Evolutionary conservation across 2,797 vertebrate species (phyloP), one percentile per base, ranked within the genome.

Genomic region (Spizella passerina): DNA sequence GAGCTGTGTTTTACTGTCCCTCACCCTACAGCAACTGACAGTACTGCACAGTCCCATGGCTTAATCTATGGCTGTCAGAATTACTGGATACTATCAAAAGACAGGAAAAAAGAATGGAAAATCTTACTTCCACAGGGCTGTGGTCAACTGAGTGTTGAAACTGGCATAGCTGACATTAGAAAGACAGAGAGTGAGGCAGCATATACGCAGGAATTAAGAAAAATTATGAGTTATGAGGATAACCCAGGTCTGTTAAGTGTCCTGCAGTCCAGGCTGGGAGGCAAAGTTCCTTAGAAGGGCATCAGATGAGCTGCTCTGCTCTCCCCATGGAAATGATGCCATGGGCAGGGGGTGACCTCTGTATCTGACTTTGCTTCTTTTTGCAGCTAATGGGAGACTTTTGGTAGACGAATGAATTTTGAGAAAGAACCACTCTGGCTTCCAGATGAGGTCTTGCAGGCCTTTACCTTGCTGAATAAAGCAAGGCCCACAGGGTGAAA

Each of bases 91-190:
- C 18, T 57, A 22, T 46, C 56, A 77, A 83, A 89, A 47, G 65
- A 47, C 10, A 61, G 49, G 60, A 85, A 92, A 38, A 88, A 86
- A 86, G 14, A 79, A 81, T 72, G 75, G 63, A 93, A 95, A 93
- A 60, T 34, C 49, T 93, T 76, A 60, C 21, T 68, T 92, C 14
- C n/a, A 47, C 11, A 12, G 12, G 41, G 27, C 72, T 71, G 47
- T 71, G 72, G 46, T 83, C 72, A 83, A 27, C 55, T 19, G 18
- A 68, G 21, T 39, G 27, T 61, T 91, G 53, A 68, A 93, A 86
- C 24, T 59, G 70, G 20, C 9, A 17, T 2, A 52, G 26, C 0
- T 82, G 70, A 90, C 32, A 76, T 38, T 10, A 72, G 41, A 82
- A 82, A 27, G 38, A 52, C 23, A 26, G 32, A 44, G 12, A 44